A percentile compares a stretch with the other conserved stretches of the same genome.
These are phyloP conservation scores for Scleropages formosus DNA, from an alignment of 2,797 vertebrate species.

Conservation along the genomic window DNA sequence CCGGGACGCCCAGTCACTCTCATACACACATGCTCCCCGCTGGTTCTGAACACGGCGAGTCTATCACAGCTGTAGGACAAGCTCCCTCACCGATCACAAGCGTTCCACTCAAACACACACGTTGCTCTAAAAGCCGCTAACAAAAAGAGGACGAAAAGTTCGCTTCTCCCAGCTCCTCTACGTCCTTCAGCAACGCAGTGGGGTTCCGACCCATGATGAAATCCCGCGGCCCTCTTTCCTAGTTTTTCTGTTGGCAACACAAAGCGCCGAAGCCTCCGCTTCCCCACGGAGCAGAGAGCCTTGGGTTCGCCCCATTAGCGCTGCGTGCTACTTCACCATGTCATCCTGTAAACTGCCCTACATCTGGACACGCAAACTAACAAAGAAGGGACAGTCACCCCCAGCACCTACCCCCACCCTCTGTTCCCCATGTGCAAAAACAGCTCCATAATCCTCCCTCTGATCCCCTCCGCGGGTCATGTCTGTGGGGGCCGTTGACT, in stretches of 20 bases:
- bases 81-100: too few relatives aligned
- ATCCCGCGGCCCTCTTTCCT: too few relatives aligned
- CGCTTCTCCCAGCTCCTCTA: too few relatives aligned
- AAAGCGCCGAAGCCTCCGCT: slow-evolving; percentile 26
- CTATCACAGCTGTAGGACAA: too few relatives aligned
- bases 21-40: too few relatives aligned
- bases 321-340: not conserved
- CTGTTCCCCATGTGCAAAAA: not conserved
- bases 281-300: not conserved
- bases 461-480: not conserved
- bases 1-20: too few relatives aligned
- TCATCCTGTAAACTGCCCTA: not conserved
- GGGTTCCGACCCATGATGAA: too few relatives aligned
- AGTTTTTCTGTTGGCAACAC: not conserved
- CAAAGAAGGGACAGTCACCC: not conserved
- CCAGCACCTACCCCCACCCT: not conserved
- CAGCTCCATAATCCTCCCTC: slow-evolving; percentile 8
- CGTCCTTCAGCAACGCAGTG: too few relatives aligned
- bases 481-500: slow-evolving; percentile 56
- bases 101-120: too few relatives aligned
- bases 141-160: too few relatives aligned
- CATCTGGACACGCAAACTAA: not conserved
- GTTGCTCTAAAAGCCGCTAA: too few relatives aligned
- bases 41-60: too few relatives aligned
- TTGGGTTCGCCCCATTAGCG: slow-evolving; percentile 19